A percentile compares a stretch with the other conserved stretches of the same genome.
Conservation (phyloP, 2,888 invertebrate genomes). For the Agrilus biguttatus region DNA sequence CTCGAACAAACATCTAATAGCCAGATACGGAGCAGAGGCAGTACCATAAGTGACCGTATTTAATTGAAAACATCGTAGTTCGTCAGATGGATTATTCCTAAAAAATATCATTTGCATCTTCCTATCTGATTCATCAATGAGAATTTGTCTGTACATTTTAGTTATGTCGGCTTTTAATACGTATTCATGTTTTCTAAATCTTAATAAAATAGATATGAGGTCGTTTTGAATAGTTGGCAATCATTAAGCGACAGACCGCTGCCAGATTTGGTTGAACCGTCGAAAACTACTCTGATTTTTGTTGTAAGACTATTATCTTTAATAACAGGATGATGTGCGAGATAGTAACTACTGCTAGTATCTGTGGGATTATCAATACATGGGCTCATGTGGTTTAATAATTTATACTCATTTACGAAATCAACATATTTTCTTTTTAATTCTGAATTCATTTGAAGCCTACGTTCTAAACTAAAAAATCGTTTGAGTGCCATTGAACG, state of each 20-base stretch:
- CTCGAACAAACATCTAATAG: too few species aligned
- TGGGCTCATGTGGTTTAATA: slow-evolving; percentile 2
- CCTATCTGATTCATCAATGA: too few species aligned
- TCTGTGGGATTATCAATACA: background rate
- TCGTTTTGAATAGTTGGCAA: slow-evolving; percentile 13
- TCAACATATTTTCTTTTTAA: slow-evolving; percentile 6
- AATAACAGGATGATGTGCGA: slow-evolving; percentile 21
- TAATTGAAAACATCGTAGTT: too few species aligned
- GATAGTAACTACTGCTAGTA: background rate
- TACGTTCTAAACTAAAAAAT: slow-evolving; percentile 10
- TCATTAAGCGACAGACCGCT: too few species aligned
- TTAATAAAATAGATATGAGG: slow-evolving; percentile 7
- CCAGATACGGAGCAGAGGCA: too few species aligned
- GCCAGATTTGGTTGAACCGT: slow-evolving; percentile 11
- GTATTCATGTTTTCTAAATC: background rate
- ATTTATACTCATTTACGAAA: slow-evolving; percentile 4
- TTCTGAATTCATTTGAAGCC: slow-evolving; percentile 7
- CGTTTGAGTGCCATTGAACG: slow-evolving; percentile 9
- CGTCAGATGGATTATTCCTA: too few species aligned
- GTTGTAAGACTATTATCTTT: slow-evolving; percentile 14
- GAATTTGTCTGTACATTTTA: too few species aligned
- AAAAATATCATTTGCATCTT: too few species aligned
- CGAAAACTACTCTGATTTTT: slow-evolving; percentile 17
- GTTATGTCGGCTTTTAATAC: too few species aligned
- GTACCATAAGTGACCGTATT: too few species aligned